phyloP scores from a whole-genome alignment of 2,888 invertebrate genomes.

The Drosophila prolongata region DNA sequence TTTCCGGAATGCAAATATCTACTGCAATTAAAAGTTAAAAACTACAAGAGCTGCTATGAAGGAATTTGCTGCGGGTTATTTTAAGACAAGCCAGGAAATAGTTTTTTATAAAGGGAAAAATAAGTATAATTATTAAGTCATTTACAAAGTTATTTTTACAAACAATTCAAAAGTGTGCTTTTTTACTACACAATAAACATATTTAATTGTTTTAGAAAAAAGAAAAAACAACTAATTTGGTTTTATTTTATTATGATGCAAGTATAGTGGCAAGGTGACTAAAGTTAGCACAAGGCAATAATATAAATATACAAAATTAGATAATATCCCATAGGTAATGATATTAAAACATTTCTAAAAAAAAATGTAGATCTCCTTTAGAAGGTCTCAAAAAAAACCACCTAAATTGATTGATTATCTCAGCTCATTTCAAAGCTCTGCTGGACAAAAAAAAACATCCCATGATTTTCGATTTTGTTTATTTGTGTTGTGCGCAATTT shows the following conservation, averaged over 20 bases:
- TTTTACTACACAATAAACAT: too few relatives aligned
- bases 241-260: too few relatives aligned
- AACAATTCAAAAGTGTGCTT: too few relatives aligned
- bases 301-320: neutral
- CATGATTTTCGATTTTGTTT: constrained; percentile 34
- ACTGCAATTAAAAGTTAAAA: neutral
- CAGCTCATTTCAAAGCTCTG: constrained; percentile 4
- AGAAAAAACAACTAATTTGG: neutral
- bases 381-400: constrained; percentile 2
- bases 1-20: neutral
- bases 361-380: neutral
- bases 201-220: neutral
- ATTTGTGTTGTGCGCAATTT: constrained; percentile 51
- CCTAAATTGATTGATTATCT: constrained; percentile 34
- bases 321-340: too few relatives aligned
- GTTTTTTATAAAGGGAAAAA: too few relatives aligned
- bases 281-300: neutral
- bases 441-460: neutral
- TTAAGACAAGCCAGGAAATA: too few relatives aligned
- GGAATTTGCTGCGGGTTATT: too few relatives aligned
- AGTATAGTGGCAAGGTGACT: too few relatives aligned
- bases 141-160: too few relatives aligned
- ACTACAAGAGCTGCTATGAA: too few relatives aligned
- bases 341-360: neutral
- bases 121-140: too few relatives aligned